phyloP scores from a whole-genome alignment of 2,113 vertebrate genomes.

The Oncorhynchus masou region DNA sequence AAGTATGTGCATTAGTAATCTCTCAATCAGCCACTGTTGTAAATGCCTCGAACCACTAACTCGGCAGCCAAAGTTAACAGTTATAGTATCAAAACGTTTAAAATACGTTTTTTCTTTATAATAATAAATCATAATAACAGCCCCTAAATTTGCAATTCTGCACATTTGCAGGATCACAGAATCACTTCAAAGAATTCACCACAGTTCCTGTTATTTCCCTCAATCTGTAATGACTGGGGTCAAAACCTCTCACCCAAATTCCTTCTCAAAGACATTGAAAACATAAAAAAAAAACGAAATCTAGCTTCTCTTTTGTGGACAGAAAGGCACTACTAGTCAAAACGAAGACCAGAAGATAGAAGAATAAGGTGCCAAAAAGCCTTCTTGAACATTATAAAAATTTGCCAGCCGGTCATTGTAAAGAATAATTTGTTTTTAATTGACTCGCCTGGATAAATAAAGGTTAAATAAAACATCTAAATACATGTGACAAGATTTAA shows the following conservation, averaged over 20 bases:
- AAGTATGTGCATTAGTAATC: slow-evolving; percentile 50
- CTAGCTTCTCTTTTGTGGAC: slow-evolving; percentile 3
- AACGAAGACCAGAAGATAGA: slow-evolving; percentile 44
- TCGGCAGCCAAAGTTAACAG: slow-evolving; percentile 17
- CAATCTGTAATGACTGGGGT: background rate
- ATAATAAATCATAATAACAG: background rate
- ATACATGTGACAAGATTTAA: background rate
- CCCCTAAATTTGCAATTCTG: slow-evolving; percentile 31
- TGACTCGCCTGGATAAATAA: too few relatives aligned
- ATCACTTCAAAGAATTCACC: slow-evolving; percentile 6
- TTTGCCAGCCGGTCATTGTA: background rate
- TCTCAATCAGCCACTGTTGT: slow-evolving; percentile 32
- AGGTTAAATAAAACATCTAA: background rate
- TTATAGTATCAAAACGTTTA: slow-evolving; percentile 1
- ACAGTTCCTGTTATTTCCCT: slow-evolving; percentile 1
- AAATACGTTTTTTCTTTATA: background rate
- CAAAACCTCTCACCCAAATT: background rate
- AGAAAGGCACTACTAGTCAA: slow-evolving; percentile 42
- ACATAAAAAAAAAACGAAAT: background rate
- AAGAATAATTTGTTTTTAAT: too few relatives aligned
- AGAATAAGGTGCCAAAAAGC: slow-evolving; percentile 28
- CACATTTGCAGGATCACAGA: slow-evolving; percentile 6
- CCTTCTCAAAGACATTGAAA: slow-evolving; percentile 18
- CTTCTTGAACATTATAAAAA: slow-evolving; percentile 6
- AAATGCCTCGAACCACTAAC: slow-evolving; percentile 34